These are phyloP conservation scores for Halyomorpha halys DNA, from an alignment of 1,140 invertebrate species.

Conservation along the genomic window DNA sequence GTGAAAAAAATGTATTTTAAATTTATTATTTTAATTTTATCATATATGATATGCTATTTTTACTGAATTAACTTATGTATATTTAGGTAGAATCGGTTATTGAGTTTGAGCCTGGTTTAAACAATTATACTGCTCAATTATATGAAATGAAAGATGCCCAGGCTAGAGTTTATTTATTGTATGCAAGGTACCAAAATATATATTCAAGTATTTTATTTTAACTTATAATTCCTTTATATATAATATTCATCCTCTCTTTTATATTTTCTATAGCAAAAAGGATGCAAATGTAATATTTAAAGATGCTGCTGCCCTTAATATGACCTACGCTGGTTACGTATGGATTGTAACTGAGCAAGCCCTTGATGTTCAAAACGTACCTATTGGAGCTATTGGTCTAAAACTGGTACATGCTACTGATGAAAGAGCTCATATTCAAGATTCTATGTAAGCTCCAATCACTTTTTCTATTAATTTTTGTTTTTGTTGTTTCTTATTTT, in stretches of 20 bases:
- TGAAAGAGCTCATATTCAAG: constrained; percentile 77
- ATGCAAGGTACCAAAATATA: constrained; percentile 66
- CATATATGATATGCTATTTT: neutral
- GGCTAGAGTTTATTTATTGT: constrained; percentile 83
- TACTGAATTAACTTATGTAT: too few relatives aligned
- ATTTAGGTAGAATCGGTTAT: constrained; percentile 72
- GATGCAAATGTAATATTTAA: constrained; percentile 85
- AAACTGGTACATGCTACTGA: constrained; percentile 78
- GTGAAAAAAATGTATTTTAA: too few relatives aligned
- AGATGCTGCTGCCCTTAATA: constrained; percentile 74
- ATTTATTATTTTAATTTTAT: neutral
- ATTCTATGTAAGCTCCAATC: constrained; percentile 59
- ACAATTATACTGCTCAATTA: constrained; percentile 68
- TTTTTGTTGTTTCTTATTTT: too few relatives aligned
- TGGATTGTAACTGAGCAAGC: constrained; percentile 96
- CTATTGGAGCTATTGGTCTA: constrained; percentile 76
- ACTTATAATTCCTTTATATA: too few relatives aligned
- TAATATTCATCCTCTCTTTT: neutral
- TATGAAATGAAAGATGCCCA: constrained; percentile 71
- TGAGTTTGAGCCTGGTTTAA: constrained; percentile 76
- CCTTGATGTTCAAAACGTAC: constrained; percentile 70
- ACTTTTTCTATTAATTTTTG: neutral
- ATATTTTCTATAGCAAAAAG: constrained; percentile 51
- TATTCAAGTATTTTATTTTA: neutral
- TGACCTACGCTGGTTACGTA: constrained; percentile 85